Conservation (phyloP, 2,797 vertebrate genomes). For the Manis javanica region DNA sequence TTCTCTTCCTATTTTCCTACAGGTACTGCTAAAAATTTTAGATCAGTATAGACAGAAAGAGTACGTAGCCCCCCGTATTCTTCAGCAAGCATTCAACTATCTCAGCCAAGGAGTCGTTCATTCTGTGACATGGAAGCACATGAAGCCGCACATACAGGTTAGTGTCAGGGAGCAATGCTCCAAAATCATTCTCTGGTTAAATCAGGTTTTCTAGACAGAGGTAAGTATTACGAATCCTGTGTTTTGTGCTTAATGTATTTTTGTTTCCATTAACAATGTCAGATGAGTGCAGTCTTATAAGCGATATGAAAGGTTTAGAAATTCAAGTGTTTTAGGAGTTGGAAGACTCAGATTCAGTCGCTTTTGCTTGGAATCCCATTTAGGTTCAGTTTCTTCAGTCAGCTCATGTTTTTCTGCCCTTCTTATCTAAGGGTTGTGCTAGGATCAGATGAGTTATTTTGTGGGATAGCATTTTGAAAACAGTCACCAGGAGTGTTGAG, state of each 20-base stretch:
- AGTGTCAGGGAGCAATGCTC: slow-evolving; percentile 15
- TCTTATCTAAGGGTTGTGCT: background rate
- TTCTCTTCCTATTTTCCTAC: slow-evolving; percentile 41
- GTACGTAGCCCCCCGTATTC: slow-evolving; percentile 95
- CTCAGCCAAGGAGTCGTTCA: slow-evolving; percentile 94
- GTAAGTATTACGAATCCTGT: background rate
- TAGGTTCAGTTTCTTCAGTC: background rate
- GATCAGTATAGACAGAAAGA: slow-evolving; percentile 95
- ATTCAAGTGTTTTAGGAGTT: background rate
- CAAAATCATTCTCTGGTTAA: background rate
- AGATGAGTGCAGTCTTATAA: background rate
- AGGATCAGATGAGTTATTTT: background rate
- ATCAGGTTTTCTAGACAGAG: background rate
- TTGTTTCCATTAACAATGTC: background rate
- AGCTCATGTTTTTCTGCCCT: background rate
- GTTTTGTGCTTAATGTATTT: background rate
- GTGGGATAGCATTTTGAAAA: slow-evolving; percentile 38
- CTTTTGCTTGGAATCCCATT: background rate
- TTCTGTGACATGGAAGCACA: slow-evolving; percentile 96
- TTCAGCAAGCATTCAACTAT: slow-evolving; percentile 96
- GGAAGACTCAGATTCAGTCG: background rate
- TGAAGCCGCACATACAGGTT: slow-evolving; percentile 98
- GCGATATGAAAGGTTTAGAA: background rate
- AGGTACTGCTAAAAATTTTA: slow-evolving; percentile 97
- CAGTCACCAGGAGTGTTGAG: background rate